Conservation (phyloP, 2,888 invertebrate genomes). For the Chloroclysta siterata region DNA sequence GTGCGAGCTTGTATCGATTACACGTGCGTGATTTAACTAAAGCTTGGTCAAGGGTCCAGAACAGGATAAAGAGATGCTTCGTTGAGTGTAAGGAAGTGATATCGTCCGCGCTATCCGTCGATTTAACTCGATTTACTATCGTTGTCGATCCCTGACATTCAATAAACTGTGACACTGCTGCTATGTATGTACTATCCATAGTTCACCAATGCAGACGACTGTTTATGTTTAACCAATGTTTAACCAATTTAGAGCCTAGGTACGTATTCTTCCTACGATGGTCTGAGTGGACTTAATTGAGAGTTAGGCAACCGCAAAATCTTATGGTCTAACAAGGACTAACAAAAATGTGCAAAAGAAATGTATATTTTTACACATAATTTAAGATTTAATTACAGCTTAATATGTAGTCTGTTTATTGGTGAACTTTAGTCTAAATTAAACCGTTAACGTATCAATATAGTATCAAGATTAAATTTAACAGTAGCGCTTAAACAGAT, state of each 20-base stretch:
- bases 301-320: too few species aligned
- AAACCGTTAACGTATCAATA: conserved; percentile 1
- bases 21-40: neutral
- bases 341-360: too few species aligned
- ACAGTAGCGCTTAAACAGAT: conserved; percentile 15
- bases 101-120: conserved; percentile 22
- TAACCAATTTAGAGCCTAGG: too few species aligned
- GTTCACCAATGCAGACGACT: neutral
- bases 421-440: conserved; percentile 3
- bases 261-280: too few species aligned
- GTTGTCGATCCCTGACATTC: conserved; percentile 12
- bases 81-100: neutral
- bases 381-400: too few species aligned
- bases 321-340: too few species aligned
- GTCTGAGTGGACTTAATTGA: too few species aligned
- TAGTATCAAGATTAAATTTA: conserved; percentile 2
- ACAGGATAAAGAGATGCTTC: neutral
- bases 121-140: conserved; percentile 11
- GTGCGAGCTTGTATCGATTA: neutral
- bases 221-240: neutral
- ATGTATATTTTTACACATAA: too few species aligned
- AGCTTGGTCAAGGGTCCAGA: conserved; percentile 3
- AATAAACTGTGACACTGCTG: conserved; percentile 34
- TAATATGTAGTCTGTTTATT: too few species aligned
- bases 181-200: neutral